A percentile compares a stretch with the other conserved stretches of the same genome.
phyloP scores from a whole-genome alignment of 2,797 vertebrate genomes.

The Gallinago stenura region DNA sequence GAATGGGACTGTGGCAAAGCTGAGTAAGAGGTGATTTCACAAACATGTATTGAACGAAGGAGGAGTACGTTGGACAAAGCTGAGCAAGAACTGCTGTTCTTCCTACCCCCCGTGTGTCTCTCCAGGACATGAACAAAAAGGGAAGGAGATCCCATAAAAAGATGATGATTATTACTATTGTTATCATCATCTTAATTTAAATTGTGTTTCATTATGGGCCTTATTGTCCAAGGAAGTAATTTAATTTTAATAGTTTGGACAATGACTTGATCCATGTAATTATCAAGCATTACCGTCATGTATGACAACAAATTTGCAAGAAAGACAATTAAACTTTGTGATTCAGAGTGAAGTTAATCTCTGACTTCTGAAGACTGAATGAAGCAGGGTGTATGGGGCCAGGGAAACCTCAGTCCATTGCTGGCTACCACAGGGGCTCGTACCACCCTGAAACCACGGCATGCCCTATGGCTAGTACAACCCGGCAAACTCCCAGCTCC shows the following conservation, averaged over 20 bases:
- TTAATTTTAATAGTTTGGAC: background rate
- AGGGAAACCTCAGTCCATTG: background rate
- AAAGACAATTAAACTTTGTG: slow-evolving; percentile 29
- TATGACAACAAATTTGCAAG: background rate
- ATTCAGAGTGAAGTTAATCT: slow-evolving; percentile 32
- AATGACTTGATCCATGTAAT: background rate
- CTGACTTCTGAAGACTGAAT: background rate
- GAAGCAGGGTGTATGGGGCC: background rate
- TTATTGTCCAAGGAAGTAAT: background rate
- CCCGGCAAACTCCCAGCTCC: background rate
- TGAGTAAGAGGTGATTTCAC: slow-evolving; percentile 53
- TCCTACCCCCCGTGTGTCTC: rapidly evolving
- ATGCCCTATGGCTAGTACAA: rapidly evolving
- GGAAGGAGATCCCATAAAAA: background rate
- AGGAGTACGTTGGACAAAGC: background rate
- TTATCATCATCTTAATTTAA: background rate
- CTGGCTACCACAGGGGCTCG: rapidly evolving
- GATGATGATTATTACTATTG: background rate
- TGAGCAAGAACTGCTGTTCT: slow-evolving; percentile 7
- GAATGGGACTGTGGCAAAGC: background rate
- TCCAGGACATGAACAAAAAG: background rate
- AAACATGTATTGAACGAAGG: background rate
- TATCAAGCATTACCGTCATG: background rate
- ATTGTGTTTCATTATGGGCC: background rate
- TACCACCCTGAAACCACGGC: background rate